phyloP scores from a whole-genome alignment of 2,888 invertebrate species.

The Sesia bembeciformis region DNA sequence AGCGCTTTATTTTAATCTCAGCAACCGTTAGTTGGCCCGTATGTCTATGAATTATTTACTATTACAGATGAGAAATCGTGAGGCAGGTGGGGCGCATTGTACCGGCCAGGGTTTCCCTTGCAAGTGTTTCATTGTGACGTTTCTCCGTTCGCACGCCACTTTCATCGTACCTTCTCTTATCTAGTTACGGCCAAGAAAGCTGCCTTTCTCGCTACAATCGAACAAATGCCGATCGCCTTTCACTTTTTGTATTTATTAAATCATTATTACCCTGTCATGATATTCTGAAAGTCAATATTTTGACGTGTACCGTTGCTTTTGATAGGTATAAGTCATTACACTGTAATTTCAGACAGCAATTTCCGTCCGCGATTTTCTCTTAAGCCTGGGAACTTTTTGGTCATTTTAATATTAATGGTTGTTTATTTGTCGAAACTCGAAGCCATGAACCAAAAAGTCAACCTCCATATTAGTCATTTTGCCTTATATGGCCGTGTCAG shows the following conservation, averaged over 20 bases:
- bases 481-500: conserved; percentile 51
- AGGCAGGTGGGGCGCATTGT: conserved; percentile 7
- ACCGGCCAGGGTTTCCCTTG: conserved; percentile 39
- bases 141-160: conserved; percentile 53
- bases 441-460: conserved; percentile 45
- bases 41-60: conserved; percentile 3
- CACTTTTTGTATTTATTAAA: conserved; percentile 63
- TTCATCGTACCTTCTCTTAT: conserved; percentile 52
- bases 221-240: conserved; percentile 43
- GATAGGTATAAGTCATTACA: background rate
- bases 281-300: conserved; percentile 34
- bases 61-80: conserved; percentile 17
- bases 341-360: background rate
- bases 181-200: conserved; percentile 56
- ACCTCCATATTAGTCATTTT: conserved; percentile 56
- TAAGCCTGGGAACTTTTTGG: background rate
- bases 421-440: conserved; percentile 24
- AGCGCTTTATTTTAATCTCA: conserved; percentile 20
- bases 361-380: background rate
- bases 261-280: conserved; percentile 46
- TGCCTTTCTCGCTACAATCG: conserved; percentile 38
- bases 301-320: conserved; percentile 9
- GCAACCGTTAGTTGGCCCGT: conserved; percentile 20
- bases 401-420: background rate
- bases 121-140: conserved; percentile 30